Evolutionary conservation across 2,113 vertebrate species (phyloP).

Genomic region (Oncorhynchus tshawytscha): DNA sequence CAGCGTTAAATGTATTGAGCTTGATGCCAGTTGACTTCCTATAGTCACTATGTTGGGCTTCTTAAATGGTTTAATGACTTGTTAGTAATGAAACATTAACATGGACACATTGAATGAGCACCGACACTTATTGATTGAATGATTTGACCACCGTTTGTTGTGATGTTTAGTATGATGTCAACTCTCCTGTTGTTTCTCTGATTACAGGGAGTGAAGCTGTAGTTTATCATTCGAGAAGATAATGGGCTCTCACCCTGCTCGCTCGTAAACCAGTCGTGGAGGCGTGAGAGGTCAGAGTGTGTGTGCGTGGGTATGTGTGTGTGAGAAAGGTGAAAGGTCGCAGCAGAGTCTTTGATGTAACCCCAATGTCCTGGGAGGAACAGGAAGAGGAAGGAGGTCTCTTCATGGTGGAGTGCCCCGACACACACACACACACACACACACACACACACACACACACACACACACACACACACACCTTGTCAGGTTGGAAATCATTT

Average conservation of each 20-base stretch:
- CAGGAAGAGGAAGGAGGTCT: constrained; percentile 68
- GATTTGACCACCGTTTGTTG: too few relatives aligned
- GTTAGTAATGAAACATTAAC: too few relatives aligned
- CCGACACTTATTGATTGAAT: too few relatives aligned
- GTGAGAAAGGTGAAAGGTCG: constrained; percentile 46
- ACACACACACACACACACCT: constrained; percentile 14
- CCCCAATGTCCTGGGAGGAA: constrained; percentile 68
- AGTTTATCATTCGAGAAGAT: constrained; percentile 41
- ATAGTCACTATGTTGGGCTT: too few relatives aligned
- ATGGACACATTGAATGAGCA: too few relatives aligned
- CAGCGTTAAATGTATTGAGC: too few relatives aligned
- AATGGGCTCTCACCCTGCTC: constrained; percentile 63
- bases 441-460: background rate
- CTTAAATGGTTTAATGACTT: too few relatives aligned
- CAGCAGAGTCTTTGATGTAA: constrained; percentile 64
- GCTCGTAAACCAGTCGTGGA: constrained; percentile 54
- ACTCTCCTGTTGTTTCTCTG: background rate
- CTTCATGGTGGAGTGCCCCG: constrained; percentile 65
- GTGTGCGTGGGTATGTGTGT: too few relatives aligned
- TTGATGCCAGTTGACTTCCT: too few relatives aligned
- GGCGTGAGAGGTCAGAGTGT: constrained; percentile 32
- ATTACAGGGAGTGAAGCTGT: background rate
- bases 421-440: constrained; percentile 7
- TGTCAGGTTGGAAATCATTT: constrained; percentile 65
- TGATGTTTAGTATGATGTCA: too few relatives aligned